Conservation (phyloP, 2,888 invertebrate genomes). For the Brachynemurus nebulosus region DNA sequence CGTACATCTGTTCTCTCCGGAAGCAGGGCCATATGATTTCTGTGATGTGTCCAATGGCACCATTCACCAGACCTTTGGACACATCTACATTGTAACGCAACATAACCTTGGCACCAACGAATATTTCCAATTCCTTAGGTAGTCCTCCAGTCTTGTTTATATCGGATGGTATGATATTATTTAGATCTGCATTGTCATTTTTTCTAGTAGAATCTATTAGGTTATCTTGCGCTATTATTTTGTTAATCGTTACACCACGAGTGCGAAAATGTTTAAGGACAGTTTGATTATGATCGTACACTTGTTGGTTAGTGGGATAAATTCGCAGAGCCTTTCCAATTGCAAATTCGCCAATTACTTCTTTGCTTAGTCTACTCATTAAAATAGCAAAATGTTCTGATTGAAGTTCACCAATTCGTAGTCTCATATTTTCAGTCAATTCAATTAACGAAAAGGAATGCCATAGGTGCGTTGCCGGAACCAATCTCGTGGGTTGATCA, state of each 20-base stretch:
- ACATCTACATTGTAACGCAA: slow-evolving; percentile 19
- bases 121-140: slow-evolving; percentile 15
- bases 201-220: slow-evolving; percentile 15
- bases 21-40: slow-evolving; percentile 20
- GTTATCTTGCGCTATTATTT: slow-evolving; percentile 16
- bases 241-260: slow-evolving; percentile 15
- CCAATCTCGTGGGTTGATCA: slow-evolving; percentile 2
- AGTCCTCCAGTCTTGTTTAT: slow-evolving; percentile 17
- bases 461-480: slow-evolving; percentile 15
- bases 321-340: slow-evolving; percentile 14
- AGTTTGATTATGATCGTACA: slow-evolving; percentile 14
- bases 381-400: slow-evolving; percentile 9
- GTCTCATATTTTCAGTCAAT: slow-evolving; percentile 13
- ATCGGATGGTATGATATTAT: slow-evolving; percentile 15
- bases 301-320: slow-evolving; percentile 16
- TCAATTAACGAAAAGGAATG: slow-evolving; percentile 13
- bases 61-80: slow-evolving; percentile 18
- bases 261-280: slow-evolving; percentile 15
- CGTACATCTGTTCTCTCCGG: slow-evolving; percentile 17
- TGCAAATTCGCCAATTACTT: slow-evolving; percentile 4
- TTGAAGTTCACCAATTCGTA: slow-evolving; percentile 17
- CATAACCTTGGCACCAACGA: slow-evolving; percentile 19
- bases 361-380: slow-evolving; percentile 1
- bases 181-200: slow-evolving; percentile 7
- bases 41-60: slow-evolving; percentile 17